A percentile compares a stretch with the other conserved stretches of the same genome.
These are phyloP conservation scores for Troglohyphantes excavatus DNA, from an alignment of 2,888 invertebrate species.

Conservation along the genomic window DNA sequence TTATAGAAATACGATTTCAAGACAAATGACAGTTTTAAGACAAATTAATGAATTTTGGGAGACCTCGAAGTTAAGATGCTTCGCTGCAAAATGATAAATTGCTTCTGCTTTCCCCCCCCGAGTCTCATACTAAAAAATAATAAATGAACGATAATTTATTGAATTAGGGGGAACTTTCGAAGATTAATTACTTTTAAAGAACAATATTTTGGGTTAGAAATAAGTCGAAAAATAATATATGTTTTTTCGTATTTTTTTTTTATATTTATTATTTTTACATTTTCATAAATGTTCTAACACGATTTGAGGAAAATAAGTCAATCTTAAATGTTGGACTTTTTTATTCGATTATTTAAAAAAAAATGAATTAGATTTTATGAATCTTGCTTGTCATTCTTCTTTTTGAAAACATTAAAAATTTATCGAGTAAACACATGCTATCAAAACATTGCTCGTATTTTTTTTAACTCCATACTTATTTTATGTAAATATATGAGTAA, in stretches of 20 bases:
- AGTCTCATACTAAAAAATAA: conserved; percentile 38
- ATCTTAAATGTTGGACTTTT: too few relatives aligned
- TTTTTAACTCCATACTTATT: too few relatives aligned
- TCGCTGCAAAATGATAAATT: conserved; percentile 46
- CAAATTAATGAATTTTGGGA: conserved; percentile 31
- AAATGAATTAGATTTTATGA: too few relatives aligned
- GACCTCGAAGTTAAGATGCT: conserved; percentile 34
- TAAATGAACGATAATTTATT: conserved; percentile 55
- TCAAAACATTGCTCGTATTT: too few relatives aligned
- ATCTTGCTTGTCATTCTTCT: too few relatives aligned
- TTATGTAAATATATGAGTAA: too few relatives aligned
- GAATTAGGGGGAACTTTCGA: conserved; percentile 22
- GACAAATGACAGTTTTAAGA: conserved; percentile 28
- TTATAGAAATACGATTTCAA: not conserved
- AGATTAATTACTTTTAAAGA: conserved; percentile 35
- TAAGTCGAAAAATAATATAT: conserved; percentile 12
- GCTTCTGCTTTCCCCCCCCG: not conserved
- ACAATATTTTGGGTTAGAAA: conserved; percentile 30
- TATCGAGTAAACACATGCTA: too few relatives aligned
- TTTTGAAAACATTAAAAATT: too few relatives aligned
- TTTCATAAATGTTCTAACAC: too few relatives aligned
- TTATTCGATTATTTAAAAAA: too few relatives aligned
- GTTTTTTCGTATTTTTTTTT: not conserved
- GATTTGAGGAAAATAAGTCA: too few relatives aligned
- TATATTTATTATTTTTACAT: too few relatives aligned